Conservation (phyloP, 2,888 invertebrate species). For the Cantharis rustica region DNA sequence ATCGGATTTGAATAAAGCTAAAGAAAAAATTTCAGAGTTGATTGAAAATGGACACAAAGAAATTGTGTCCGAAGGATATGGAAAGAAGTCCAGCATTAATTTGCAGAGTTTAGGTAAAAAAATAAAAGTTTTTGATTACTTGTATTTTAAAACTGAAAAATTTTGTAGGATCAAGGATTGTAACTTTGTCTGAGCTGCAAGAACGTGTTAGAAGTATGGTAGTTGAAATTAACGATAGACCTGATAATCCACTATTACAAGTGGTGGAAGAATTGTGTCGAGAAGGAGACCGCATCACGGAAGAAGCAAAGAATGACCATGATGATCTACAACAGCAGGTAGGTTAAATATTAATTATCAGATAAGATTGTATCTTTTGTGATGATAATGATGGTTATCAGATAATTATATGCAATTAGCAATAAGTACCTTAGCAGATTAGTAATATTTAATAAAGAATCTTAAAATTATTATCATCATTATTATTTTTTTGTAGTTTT, state of each 20-base stretch:
- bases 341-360: slow-evolving; percentile 31
- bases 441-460: neutral
- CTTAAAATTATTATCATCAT: neutral
- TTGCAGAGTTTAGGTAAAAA: slow-evolving; percentile 38
- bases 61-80: slow-evolving; percentile 61
- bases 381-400: neutral
- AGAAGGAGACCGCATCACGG: slow-evolving; percentile 65
- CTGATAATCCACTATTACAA: slow-evolving; percentile 58
- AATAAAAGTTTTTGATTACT: neutral
- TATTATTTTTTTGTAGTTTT: neutral
- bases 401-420: neutral
- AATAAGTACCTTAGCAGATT: too few relatives aligned
- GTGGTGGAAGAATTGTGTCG: slow-evolving; percentile 67
- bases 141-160: slow-evolving; percentile 2
- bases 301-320: slow-evolving; percentile 67
- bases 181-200: slow-evolving; percentile 47
- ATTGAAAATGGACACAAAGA: slow-evolving; percentile 58
- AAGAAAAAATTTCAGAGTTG: slow-evolving; percentile 56
- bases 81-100: slow-evolving; percentile 46
- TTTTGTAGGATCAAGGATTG: slow-evolving; percentile 42
- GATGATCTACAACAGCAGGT: slow-evolving; percentile 80
- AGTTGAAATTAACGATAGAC: slow-evolving; percentile 51
- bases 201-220: slow-evolving; percentile 55
- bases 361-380: neutral
- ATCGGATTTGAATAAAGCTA: slow-evolving; percentile 55